These are phyloP conservation scores for Oscarella lobularis DNA, from an alignment of 37 sponge, comb jelly and placozoan genomes.

Conservation along the genomic window DNA sequence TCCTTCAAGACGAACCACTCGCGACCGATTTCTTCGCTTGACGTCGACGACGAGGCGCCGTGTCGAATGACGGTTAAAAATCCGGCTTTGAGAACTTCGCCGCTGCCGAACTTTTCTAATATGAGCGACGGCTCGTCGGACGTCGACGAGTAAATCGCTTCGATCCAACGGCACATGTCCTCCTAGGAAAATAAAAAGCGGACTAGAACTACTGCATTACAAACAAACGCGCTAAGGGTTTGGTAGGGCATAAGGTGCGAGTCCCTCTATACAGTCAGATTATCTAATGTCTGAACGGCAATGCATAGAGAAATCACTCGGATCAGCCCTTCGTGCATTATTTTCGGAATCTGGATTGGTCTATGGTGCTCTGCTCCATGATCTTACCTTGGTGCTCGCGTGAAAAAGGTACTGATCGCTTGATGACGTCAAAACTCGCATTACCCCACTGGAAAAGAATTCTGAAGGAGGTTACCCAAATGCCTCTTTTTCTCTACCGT, in stretches of 20 bases:
- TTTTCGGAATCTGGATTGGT: too few relatives aligned
- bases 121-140: background rate
- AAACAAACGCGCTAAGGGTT: background rate
- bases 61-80: background rate
- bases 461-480: background rate
- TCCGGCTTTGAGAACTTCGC: background rate
- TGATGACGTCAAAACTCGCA: background rate
- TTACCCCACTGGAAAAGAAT: background rate
- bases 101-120: background rate
- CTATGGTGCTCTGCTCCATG: too few relatives aligned
- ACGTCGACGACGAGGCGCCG: background rate
- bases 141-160: background rate
- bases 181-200: background rate
- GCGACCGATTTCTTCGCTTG: background rate
- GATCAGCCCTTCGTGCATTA: too few relatives aligned
- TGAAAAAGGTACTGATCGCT: background rate
- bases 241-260: too few relatives aligned
- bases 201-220: background rate
- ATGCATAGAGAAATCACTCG: too few relatives aligned
- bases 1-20: constrained; percentile 4
- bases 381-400: background rate
- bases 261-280: too few relatives aligned
- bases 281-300: too few relatives aligned
- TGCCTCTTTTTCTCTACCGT: background rate
- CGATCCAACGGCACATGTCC: background rate